Base-by-base conservation (phyloP, 2,797 vertebrate species). In the Clarias platycephalus region DNA sequence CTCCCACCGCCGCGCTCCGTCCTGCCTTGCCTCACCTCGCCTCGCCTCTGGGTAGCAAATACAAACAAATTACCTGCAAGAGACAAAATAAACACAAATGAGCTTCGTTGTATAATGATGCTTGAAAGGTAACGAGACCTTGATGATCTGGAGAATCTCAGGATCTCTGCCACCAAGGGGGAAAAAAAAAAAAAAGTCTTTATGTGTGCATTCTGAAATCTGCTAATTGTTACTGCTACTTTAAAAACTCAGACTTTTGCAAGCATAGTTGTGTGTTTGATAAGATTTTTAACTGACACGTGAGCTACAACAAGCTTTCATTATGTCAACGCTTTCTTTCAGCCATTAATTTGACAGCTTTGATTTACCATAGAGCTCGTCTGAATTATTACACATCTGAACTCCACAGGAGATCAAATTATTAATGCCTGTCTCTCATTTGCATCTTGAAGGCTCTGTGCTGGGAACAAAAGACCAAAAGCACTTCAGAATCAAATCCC, bases 51-150 rank as follows among this genome's bases (percentile, higher is more conserved):
- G 37, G 75, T 53, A 77, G 63, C 75, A 79, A 53, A 72, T 83
- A 71, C 16, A 12, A 49, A 67, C 22, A 84, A 83, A 79, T 53
- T 31, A 62, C 89, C 89, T 89, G 58, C 7, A 40, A 34, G n/a
- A 81, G 66, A 83, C 0, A 78, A 84, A 80, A 57, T 24, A 71
- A 28, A 44, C 53, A 82, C 12, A 60, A 57, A 66, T 24, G 20
- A 13, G 28, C 0, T 34, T 58, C 44, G 5, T 24, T 5, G 26
- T 55, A 57, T 12, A 34, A 76, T 31, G 28, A 37, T 58, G 28
- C 20, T 60, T 24, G 31, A 60, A 12, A 77, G 15, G 28, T 5
- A 58, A 58, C 58, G 28, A 76, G 18, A 58, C 13, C 18, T 24
- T 75, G 53, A 58, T 58, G 55, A 58, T 58, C 22, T 60, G 55